Conservation (phyloP, 2,797 vertebrate species). For the Pipistrellus pygmaeus region DNA sequence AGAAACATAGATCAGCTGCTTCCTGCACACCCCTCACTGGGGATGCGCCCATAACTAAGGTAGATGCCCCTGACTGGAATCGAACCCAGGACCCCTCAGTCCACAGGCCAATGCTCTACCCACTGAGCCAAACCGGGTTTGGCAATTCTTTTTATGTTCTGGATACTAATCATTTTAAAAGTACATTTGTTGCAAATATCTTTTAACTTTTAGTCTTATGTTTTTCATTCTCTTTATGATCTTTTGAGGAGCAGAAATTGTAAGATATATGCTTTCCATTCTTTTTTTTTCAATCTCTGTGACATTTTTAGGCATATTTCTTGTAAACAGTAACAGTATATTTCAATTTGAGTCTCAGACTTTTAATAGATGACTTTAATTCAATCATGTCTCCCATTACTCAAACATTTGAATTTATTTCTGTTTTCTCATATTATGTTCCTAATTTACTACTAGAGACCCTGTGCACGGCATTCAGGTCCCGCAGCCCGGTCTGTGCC, state of each 20-base stretch:
- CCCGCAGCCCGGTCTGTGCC: no score
- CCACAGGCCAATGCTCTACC: no score
- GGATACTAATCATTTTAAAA: not conserved
- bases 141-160: no score
- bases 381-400: not conserved
- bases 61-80: no score
- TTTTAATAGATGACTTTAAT: not conserved
- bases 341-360: not conserved
- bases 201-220: not conserved
- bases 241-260: not conserved
- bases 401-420: not conserved
- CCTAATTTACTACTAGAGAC: not conserved
- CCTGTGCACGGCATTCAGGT: no score
- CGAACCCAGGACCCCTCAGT: no score
- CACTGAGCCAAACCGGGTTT: no score
- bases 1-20: no score
- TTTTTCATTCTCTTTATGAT: not conserved
- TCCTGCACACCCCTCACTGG: no score
- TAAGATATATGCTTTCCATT: not conserved
- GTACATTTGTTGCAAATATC: not conserved
- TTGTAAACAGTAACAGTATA: not conserved
- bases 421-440: not conserved
- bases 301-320: not conserved
- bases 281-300: not conserved
- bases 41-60: no score